Percentiles rank a stretch among this genome's conserved stretches.
Evolutionary conservation across 1,140 invertebrate genomes (phyloP).

Genomic region (Solenopsis fugax): DNA sequence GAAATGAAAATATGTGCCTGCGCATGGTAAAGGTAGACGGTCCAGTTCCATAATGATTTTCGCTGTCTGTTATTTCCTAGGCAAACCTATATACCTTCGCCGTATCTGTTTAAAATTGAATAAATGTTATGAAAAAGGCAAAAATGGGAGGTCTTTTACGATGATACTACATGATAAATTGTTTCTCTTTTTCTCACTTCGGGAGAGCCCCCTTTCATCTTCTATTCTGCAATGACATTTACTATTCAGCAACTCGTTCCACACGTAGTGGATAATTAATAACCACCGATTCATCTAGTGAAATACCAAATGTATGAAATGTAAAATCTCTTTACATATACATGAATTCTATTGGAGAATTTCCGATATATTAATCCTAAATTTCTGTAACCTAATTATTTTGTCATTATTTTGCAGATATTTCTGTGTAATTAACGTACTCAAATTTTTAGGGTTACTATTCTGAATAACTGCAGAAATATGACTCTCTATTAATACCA

Average conservation of each 20-base stretch:
- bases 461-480: background rate
- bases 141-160: constrained; percentile 29
- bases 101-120: constrained; percentile 46
- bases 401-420: constrained; percentile 31
- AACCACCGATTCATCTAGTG: constrained; percentile 32
- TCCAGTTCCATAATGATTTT: constrained; percentile 53
- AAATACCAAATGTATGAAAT: constrained; percentile 50
- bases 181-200: constrained; percentile 41
- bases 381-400: constrained; percentile 29
- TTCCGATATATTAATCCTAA: constrained; percentile 7
- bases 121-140: constrained; percentile 46
- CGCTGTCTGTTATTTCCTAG: constrained; percentile 34
- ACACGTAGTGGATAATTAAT: constrained; percentile 48
- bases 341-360: constrained; percentile 32
- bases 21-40: background rate
- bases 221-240: constrained; percentile 52
- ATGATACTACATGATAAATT: constrained; percentile 29
- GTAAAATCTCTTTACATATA: constrained; percentile 43
- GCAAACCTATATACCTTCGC: background rate
- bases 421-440: constrained; percentile 18
- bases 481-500: constrained; percentile 14
- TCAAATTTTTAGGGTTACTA: background rate
- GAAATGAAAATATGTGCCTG: constrained; percentile 54
- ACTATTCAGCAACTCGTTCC: constrained; percentile 52
- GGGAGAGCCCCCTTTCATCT: constrained; percentile 1